Conservation (phyloP, 2,113 vertebrate species). For the Crypturellus undulatus region DNA sequence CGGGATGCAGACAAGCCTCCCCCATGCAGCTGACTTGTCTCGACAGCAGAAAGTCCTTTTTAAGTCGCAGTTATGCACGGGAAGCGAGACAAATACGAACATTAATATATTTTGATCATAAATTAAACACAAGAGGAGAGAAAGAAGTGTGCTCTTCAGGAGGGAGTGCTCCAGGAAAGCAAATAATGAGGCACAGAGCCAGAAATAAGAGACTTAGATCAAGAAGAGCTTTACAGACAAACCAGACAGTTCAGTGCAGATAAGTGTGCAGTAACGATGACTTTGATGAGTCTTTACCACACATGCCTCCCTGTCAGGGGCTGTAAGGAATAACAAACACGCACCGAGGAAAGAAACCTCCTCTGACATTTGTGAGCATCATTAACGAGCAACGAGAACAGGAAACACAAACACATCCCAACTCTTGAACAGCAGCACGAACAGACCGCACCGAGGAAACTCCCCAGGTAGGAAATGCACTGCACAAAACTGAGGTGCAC, state of each 20-base stretch:
- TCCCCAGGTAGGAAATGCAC: not conserved
- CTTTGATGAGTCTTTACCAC: conserved; percentile 67
- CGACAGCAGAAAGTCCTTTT: not conserved
- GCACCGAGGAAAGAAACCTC: not conserved
- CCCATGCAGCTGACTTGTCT: not conserved
- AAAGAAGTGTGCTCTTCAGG: not conserved
- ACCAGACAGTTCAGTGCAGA: conserved; percentile 35
- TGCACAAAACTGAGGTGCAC: not conserved
- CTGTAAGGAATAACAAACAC: not conserved
- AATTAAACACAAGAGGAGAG: conserved; percentile 40
- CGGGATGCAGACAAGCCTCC: accelerated
- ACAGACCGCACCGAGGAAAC: not conserved
- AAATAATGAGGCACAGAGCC: conserved; percentile 13
- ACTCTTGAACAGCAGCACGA: not conserved
- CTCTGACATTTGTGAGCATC: not conserved
- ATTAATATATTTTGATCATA: conserved; percentile 17
- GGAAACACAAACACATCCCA: not conserved
- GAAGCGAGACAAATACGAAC: not conserved
- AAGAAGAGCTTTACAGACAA: conserved; percentile 40
- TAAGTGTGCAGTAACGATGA: conserved; percentile 9
- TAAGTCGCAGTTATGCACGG: not conserved
- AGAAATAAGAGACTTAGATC: conserved; percentile 38
- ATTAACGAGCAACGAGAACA: not conserved
- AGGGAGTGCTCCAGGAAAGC: conserved; percentile 9
- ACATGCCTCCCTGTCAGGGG: not conserved